Percentiles rank a stretch among this genome's conserved stretches.
phyloP scores from a whole-genome alignment of 2,797 vertebrate genomes.

The Anguilla pacifica region DNA sequence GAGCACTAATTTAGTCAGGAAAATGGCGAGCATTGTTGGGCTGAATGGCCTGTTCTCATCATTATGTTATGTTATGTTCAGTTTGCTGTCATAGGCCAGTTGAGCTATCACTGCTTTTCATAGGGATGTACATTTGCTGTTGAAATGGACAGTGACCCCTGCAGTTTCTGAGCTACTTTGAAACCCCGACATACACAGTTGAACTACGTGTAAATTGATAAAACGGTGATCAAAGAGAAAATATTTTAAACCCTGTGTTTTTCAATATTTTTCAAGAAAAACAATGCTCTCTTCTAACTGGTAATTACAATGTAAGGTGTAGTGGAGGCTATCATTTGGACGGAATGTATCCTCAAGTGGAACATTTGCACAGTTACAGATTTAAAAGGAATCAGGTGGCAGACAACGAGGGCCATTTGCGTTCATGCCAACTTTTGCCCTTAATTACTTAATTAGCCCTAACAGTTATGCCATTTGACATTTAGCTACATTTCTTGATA shows the following conservation, averaged over 20 bases:
- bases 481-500: too few relatives aligned
- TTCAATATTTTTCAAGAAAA: neutral
- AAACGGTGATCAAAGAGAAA: neutral
- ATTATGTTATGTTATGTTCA: neutral
- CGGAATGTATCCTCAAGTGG: neutral
- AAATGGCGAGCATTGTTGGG: too few relatives aligned
- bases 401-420: too few relatives aligned
- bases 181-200: neutral
- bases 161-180: neutral
- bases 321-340: neutral
- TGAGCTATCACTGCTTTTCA: neutral
- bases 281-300: neutral
- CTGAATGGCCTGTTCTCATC: too few relatives aligned
- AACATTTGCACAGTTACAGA: neutral
- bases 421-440: neutral
- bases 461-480: too few relatives aligned
- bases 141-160: neutral
- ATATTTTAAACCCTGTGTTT: neutral
- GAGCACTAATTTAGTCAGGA: too few relatives aligned
- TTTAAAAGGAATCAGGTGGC: neutral
- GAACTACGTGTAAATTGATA: neutral
- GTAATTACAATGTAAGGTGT: neutral
- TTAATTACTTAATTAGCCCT: neutral
- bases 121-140: neutral
- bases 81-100: neutral